phyloP scores from a whole-genome alignment of 2,113 vertebrate genomes.

The Asarcornis scutulata region DNA sequence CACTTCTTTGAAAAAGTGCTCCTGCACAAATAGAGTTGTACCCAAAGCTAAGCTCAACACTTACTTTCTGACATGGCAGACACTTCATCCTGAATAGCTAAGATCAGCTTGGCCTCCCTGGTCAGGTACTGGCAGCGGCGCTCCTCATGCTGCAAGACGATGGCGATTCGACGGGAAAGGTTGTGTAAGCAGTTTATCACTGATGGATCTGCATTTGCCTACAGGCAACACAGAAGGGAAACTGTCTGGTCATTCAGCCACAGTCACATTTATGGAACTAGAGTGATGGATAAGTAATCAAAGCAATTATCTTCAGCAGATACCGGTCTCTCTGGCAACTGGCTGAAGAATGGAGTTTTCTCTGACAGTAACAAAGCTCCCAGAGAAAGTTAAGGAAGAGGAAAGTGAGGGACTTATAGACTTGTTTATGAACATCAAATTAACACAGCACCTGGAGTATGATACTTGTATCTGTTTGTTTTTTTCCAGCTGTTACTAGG shows the following conservation, averaged over 20 bases:
- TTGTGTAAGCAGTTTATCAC: slow-evolving; percentile 96
- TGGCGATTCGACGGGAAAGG: slow-evolving; percentile 91
- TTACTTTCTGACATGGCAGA: slow-evolving; percentile 91
- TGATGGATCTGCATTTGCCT: slow-evolving; percentile 93
- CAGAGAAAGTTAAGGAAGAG: neutral
- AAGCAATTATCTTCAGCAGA: neutral
- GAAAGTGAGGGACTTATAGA: neutral
- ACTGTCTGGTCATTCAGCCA: neutral
- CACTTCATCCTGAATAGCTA: slow-evolving; percentile 94
- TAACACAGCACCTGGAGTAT: neutral
- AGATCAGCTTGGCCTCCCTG: slow-evolving; percentile 94
- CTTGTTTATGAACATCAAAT: neutral
- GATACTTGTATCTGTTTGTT: accelerated
- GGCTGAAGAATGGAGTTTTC: neutral
- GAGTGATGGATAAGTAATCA: neutral
- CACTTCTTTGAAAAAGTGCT: neutral
- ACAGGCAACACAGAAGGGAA: neutral
- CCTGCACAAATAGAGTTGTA: neutral
- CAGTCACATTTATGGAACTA: accelerated
- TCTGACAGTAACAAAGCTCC: neutral
- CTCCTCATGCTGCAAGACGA: slow-evolving; percentile 96
- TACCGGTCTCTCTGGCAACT: neutral
- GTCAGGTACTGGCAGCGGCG: slow-evolving; percentile 97
- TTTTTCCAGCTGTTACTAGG: neutral
- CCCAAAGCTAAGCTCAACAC: neutral